Evolutionary conservation across 2,888 invertebrate genomes (phyloP).

Genomic region (Amphimallon solstitiale): DNA sequence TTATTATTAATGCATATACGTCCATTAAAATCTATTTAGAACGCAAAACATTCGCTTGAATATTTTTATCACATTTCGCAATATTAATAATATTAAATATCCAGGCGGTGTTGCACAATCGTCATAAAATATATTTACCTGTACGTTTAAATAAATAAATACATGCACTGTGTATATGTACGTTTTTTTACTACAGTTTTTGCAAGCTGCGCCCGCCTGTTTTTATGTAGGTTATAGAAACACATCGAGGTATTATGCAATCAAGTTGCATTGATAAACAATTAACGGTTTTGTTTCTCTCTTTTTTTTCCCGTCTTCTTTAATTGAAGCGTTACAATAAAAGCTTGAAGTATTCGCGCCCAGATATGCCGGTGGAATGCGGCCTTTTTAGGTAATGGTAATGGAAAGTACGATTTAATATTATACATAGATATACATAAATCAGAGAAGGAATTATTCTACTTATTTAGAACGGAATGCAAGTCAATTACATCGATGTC

Average conservation of each 20-base stretch:
- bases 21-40: slow-evolving; percentile 21
- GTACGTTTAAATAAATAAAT: not conserved
- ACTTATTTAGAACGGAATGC: too few species aligned
- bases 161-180: too few species aligned
- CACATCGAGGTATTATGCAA: slow-evolving; percentile 17
- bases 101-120: slow-evolving; percentile 10
- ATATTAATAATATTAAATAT: slow-evolving; percentile 26
- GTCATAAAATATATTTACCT: not conserved
- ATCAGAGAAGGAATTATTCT: too few species aligned
- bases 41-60: slow-evolving; percentile 16
- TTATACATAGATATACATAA: too few species aligned
- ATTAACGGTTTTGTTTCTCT: not conserved
- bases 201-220: not conserved
- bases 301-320: too few species aligned
- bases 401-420: too few species aligned
- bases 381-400: too few species aligned
- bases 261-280: slow-evolving; percentile 10
- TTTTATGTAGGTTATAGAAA: slow-evolving; percentile 22
- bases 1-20: slow-evolving; percentile 27
- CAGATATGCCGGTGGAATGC: too few species aligned
- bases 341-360: too few species aligned
- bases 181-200: not conserved
- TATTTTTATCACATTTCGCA: slow-evolving; percentile 20
- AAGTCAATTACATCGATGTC: too few species aligned
- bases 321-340: too few species aligned